Evolutionary conservation across 2,113 vertebrate species (phyloP).

Genomic region (Myodes glareolus): DNA sequence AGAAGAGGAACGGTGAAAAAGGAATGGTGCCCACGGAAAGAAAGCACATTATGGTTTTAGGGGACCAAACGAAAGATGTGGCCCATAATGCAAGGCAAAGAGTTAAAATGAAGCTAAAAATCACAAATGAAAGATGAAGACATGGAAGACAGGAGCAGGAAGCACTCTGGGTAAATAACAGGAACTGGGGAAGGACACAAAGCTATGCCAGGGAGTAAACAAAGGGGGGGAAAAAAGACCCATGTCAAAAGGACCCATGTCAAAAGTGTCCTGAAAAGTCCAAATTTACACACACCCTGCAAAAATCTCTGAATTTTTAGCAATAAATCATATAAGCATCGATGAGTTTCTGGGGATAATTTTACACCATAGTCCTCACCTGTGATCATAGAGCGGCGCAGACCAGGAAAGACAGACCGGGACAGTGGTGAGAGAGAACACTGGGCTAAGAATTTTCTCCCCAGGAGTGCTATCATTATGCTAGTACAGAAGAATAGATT

Average conservation of each 20-base stretch:
- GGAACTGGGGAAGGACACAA: not conserved
- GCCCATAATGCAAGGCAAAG: not conserved
- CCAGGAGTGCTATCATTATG: not conserved
- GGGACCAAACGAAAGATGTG: not conserved
- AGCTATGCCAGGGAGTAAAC: not conserved
- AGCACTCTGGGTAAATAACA: not conserved
- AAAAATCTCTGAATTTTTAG: conserved; percentile 13
- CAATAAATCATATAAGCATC: not conserved
- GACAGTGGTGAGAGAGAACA: not conserved
- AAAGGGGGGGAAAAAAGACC: not conserved
- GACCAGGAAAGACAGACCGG: not conserved
- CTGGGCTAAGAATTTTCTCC: not conserved
- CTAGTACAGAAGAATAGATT: not conserved
- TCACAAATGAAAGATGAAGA: not conserved
- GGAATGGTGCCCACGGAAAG: not conserved
- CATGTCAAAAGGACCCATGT: not conserved
- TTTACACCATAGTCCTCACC: not conserved
- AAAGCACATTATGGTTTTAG: not conserved
- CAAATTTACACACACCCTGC: not conserved
- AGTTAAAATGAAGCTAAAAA: conserved; percentile 31
- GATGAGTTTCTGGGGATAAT: conserved; percentile 22
- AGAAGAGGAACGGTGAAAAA: not conserved
- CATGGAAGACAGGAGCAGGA: not conserved
- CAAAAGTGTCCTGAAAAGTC: not conserved
- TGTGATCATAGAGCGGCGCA: not conserved